Evolutionary conservation across 2,888 invertebrate genomes (phyloP).

Genomic region (Chrysolina oricalcia): DNA sequence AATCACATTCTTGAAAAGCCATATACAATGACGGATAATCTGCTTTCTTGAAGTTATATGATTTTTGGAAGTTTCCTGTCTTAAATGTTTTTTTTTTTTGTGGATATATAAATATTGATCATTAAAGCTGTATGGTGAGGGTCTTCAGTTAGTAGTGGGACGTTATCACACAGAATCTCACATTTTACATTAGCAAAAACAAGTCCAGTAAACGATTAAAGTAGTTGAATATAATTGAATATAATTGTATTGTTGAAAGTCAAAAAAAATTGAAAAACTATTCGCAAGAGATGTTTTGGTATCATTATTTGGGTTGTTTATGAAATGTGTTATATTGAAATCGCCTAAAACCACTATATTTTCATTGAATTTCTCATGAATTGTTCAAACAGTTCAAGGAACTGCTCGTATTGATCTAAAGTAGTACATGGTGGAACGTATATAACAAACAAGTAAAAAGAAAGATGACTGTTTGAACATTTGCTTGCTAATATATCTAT

Average conservation of each 20-base stretch:
- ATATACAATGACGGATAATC: too few species aligned
- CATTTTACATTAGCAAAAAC: not conserved
- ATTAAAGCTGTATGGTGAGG: conserved; percentile 1
- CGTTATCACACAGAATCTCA: too few species aligned
- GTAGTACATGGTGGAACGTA: conserved; percentile 6
- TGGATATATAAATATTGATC: not conserved
- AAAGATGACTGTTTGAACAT: conserved; percentile 12
- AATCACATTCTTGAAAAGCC: too few species aligned
- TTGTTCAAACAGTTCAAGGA: conserved; percentile 1
- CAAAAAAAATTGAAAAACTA: not conserved
- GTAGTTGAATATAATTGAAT: too few species aligned
- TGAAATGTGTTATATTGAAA: conserved; percentile 2
- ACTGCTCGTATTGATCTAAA: not conserved
- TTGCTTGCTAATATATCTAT: conserved; percentile 20
- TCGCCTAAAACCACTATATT: conserved; percentile 1
- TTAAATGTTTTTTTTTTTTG: not conserved
- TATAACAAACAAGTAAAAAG: conserved; percentile 8
- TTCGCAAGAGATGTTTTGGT: not conserved
- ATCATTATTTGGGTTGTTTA: conserved; percentile 2
- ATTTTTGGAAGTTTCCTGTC: too few species aligned
- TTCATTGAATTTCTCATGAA: not conserved
- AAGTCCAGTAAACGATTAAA: too few species aligned
- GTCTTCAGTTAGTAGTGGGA: not conserved
- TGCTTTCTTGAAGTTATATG: too few species aligned
- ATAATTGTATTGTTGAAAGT: too few species aligned